phyloP scores from a whole-genome alignment of 2,113 vertebrate genomes.

The Plecotus auritus region DNA sequence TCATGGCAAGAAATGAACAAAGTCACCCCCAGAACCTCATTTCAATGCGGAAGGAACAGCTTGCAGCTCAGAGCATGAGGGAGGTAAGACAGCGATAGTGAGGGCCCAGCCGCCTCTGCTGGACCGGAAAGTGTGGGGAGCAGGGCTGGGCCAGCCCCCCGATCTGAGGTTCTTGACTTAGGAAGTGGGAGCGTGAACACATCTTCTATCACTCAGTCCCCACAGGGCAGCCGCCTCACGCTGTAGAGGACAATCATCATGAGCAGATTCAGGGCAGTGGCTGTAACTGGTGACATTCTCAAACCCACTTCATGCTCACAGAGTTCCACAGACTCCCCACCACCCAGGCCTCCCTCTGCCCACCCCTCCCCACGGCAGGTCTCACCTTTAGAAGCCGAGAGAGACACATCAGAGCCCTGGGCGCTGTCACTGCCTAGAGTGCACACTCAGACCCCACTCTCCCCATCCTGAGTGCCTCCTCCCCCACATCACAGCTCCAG shows the following conservation, averaged over 20 bases:
- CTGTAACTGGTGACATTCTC: too few species aligned
- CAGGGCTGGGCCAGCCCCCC: too few species aligned
- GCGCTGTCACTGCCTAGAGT: accelerated
- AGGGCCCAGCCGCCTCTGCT: too few species aligned
- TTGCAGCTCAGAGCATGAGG: too few species aligned
- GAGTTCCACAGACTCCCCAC: not conserved
- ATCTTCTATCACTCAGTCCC: not conserved
- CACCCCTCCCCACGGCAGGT: accelerated
- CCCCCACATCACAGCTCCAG: constrained; percentile 27
- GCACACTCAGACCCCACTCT: accelerated
- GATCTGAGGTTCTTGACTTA: not conserved
- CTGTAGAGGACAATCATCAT: not conserved
- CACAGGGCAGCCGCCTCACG: not conserved
- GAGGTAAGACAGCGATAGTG: too few species aligned
- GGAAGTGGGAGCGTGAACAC: not conserved
- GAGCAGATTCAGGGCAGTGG: too few species aligned
- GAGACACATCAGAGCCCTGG: not conserved
- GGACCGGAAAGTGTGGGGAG: too few species aligned
- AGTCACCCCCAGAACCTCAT: too few species aligned
- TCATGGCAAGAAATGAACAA: too few species aligned
- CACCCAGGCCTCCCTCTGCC: not conserved
- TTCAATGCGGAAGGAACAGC: too few species aligned
- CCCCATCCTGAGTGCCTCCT: not conserved
- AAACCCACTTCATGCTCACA: not conserved
- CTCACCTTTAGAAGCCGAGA: accelerated